These are phyloP conservation scores for Leuciscus waleckii DNA, from an alignment of 2,797 vertebrate species.

Conservation along the genomic window DNA sequence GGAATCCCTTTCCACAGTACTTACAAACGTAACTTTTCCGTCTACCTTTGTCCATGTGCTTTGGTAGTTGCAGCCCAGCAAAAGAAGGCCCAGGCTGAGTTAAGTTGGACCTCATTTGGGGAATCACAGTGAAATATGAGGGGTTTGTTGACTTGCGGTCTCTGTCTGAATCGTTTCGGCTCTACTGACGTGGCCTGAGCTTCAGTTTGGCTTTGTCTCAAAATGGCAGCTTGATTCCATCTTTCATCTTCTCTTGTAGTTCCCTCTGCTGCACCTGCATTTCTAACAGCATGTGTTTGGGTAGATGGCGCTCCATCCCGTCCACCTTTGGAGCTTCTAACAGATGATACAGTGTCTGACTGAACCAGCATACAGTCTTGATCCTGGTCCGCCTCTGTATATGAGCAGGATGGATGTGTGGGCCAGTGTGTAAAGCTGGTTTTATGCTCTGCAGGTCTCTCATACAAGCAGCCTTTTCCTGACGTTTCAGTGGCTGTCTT, in stretches of 20 bases:
- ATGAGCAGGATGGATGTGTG: constrained; percentile 64
- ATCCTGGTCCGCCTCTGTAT: constrained; percentile 60
- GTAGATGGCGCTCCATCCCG: constrained; percentile 11
- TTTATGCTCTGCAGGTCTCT: constrained; percentile 65
- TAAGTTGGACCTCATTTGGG: constrained; percentile 41
- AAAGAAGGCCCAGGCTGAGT: constrained; percentile 52
- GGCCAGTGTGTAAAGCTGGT: constrained; percentile 73
- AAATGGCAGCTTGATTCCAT: constrained; percentile 46
- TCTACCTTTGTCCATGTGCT: constrained; percentile 58
- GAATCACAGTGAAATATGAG: constrained; percentile 35
- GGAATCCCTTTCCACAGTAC: constrained; percentile 76
- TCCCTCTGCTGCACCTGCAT: neutral
- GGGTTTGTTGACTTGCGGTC: constrained; percentile 23
- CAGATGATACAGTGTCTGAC: constrained; percentile 38
- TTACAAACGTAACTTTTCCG: constrained; percentile 71
- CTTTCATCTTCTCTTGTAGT: constrained; percentile 31
- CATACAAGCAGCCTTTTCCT: constrained; percentile 69
- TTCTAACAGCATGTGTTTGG: constrained; percentile 23
- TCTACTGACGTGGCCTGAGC: constrained; percentile 33
- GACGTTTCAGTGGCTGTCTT: constrained; percentile 3
- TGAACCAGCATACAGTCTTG: constrained; percentile 68
- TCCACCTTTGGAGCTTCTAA: constrained; percentile 12
- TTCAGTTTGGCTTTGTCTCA: constrained; percentile 35
- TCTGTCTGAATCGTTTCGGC: constrained; percentile 27
- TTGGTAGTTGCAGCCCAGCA: constrained; percentile 47